Conservation (phyloP, 1,140 invertebrate genomes). For the Aricia agestis region DNA sequence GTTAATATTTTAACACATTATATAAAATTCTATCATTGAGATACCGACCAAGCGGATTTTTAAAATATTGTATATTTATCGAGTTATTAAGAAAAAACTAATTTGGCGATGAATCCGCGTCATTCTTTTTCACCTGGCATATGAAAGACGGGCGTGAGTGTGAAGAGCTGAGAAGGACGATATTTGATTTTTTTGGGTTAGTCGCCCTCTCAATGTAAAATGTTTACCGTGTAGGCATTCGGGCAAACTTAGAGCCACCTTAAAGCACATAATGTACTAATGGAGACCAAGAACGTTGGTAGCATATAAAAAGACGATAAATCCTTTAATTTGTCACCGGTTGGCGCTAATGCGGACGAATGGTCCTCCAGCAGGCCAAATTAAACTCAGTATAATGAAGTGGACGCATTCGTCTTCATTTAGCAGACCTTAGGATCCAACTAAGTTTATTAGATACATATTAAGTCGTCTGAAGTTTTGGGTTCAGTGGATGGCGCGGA, state of each 20-base stretch:
- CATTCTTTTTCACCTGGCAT: too few relatives aligned
- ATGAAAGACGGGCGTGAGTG: too few relatives aligned
- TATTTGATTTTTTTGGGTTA: too few relatives aligned
- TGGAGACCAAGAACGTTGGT: not conserved
- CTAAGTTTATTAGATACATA: constrained; percentile 52
- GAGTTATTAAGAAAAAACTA: too few relatives aligned
- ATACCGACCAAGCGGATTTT: too few relatives aligned
- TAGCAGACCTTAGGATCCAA: constrained; percentile 29
- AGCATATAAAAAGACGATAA: constrained; percentile 42
- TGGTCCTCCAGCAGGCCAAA: constrained; percentile 51
- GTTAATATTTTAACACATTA: too few relatives aligned
- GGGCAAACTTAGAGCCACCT: not conserved
- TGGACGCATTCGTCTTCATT: constrained; percentile 58
- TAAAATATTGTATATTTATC: too few relatives aligned
- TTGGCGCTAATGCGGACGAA: constrained; percentile 52
- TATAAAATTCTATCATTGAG: too few relatives aligned
- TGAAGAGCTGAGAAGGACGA: too few relatives aligned
- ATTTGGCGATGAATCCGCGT: too few relatives aligned
- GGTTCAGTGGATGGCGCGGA: constrained; percentile 36
- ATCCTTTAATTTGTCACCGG: constrained; percentile 54
- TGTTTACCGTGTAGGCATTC: too few relatives aligned
- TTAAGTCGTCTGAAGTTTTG: constrained; percentile 42
- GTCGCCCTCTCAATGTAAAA: too few relatives aligned
- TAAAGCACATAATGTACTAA: not conserved
- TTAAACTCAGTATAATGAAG: constrained; percentile 61